These are phyloP conservation scores for Malurus cyaneus DNA, from an alignment of 2,113 vertebrate species.

Conservation along the genomic window DNA sequence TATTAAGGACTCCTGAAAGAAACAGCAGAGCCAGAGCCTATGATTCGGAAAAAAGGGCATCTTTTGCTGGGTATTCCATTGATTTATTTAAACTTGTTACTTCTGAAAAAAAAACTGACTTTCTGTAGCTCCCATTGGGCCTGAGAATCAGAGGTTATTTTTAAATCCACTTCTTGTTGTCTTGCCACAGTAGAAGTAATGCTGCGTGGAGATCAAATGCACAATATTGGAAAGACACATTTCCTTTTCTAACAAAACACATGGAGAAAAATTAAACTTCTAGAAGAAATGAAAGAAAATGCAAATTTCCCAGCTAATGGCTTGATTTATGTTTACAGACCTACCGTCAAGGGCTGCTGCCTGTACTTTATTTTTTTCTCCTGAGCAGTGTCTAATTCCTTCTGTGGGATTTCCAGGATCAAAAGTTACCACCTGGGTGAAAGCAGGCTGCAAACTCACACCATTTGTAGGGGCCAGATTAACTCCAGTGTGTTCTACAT, in stretches of 20 bases:
- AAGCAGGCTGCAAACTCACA: neutral
- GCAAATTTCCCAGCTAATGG: neutral
- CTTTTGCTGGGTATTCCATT: neutral
- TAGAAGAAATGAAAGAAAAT: neutral
- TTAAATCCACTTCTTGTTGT: neutral
- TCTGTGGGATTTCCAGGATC: neutral
- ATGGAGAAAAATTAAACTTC: neutral
- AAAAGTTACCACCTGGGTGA: neutral
- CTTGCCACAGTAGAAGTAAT: neutral
- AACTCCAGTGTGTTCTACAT: neutral
- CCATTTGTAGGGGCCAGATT: fast-evolving
- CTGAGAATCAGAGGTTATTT: neutral
- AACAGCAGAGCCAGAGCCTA: neutral
- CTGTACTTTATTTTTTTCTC: neutral
- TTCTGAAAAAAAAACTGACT: neutral
- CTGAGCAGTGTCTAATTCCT: neutral
- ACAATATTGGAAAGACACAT: neutral
- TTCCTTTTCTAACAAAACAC: neutral
- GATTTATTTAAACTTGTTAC: neutral
- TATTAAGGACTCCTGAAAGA: neutral
- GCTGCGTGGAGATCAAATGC: neutral
- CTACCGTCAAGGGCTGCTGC: neutral
- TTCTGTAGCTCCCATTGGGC: neutral
- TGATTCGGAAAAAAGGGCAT: neutral
- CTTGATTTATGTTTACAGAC: neutral